Evolutionary conservation across 1,140 invertebrate genomes (phyloP), one percentile per base, ranked within the genome.

Genomic region (Apis florea): DNA sequence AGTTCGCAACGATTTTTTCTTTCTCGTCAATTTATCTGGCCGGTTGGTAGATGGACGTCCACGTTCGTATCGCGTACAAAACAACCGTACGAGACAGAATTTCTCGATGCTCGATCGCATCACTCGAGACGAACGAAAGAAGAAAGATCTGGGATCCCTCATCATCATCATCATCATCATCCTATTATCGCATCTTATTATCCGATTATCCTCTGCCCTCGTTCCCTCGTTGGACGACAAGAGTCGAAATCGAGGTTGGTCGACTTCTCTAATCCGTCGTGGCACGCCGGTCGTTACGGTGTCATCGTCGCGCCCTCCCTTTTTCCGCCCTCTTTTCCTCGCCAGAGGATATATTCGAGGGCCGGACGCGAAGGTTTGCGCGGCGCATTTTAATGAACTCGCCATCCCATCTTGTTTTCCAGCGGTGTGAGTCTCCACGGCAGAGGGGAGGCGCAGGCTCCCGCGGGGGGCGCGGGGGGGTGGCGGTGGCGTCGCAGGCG

Each of bases 351-450:
- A 82, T 80, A 88, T 80, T 79, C 78, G 3, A 82, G 75, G 13
- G 67, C 75, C 67, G 78, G 81, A 85, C 85, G 78, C 81, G 83
- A 85, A 78, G 76, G 82, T 71, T 79, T 79, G 83, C 82, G 79
- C 26, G 40, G 78, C 83, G 89, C 87, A 90, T 90, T 90, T 90
- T 90, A 90, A 90, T 89, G 88, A 90, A 89, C 82, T 82, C 72
- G 61, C 73, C 79, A 69, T 85, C 77, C 85, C 82, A 89, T 89
- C 84, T 89, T 89, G 87, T 90, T 89, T 90, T 90, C 73, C 87
- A 90, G 90, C 47, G 75, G 79, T 78, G 81, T 85, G 82, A 86
- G 63, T 80, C 83, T 75, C 86, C 73, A 74, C 71, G 84, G 82
- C 75, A 69, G 68, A 47, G 82, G 66, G 58, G 73, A 56, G 71